Base-by-base conservation (phyloP, 2,888 invertebrate species). In the Drosophila demipolita region DNA sequence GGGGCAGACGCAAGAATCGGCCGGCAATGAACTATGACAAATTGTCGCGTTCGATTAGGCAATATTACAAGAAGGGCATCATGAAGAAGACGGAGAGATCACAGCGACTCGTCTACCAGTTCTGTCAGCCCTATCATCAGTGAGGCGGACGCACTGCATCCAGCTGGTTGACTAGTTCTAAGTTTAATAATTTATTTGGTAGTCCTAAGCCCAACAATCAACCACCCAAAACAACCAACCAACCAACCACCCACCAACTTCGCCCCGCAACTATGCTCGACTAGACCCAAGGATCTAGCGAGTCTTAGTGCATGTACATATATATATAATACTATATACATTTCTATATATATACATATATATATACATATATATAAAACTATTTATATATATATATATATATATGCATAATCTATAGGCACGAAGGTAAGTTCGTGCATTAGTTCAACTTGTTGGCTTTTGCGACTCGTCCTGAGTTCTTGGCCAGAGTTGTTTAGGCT, bases 1-100 rank as follows among this genome's bases (percentile, higher is more conserved):
- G 99, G 99, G 99, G 99, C 73, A 97, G 97, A 90, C 95, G 99
- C 80, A 99, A 99, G 94, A 99, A 99, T 94, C 95, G 99, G 12
- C 99, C 99, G 0, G 99, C 99, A 35, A 99, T 99, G 99, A 99
- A 99, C 94, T 99, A 99, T 94, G 99, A 99, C 94, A 99, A 99
- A 93, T 94, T 99, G 57, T 99, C 98, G 78, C 95, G 99, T 66
- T 99, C 99, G 84, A 98, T 99, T 92, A 94, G 99, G 60, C 99
- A 99, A 93, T 99, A 99, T 94, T 99, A 99, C 95, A 99, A 99
- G 94, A 99, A 99, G 94, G 99, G 99, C 66, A 99, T 99, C 93
- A 98, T 99, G 98, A 99, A 99, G 95, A 99, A 99, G 94, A 99
- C 99, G 1, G 99, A 99, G 93, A 95, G 99, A 79, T 98, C 99